phyloP scores from a whole-genome alignment of 2,113 vertebrate genomes.

The Chrysemys picta region DNA sequence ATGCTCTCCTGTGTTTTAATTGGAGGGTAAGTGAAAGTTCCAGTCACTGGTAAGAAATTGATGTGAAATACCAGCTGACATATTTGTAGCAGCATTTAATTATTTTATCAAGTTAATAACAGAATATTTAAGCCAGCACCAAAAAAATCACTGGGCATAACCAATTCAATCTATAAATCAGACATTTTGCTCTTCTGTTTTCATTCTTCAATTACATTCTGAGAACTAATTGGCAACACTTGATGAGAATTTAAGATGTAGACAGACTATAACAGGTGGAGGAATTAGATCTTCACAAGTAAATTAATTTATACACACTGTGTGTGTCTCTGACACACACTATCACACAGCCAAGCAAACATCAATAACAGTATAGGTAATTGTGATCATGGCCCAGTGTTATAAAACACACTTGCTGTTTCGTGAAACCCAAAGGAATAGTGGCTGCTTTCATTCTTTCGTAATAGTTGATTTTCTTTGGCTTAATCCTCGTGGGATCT shows the following conservation, averaged over 20 bases:
- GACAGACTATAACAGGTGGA: slow-evolving; percentile 74
- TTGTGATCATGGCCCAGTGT: slow-evolving; percentile 76
- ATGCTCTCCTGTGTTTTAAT: background rate
- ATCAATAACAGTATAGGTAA: slow-evolving; percentile 67
- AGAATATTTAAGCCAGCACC: slow-evolving; percentile 74
- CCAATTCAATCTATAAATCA: slow-evolving; percentile 74
- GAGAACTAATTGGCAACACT: slow-evolving; percentile 71
- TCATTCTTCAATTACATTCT: slow-evolving; percentile 74
- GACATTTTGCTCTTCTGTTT: slow-evolving; percentile 71
- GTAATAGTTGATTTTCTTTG: slow-evolving; percentile 56
- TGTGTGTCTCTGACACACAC: slow-evolving; percentile 23
- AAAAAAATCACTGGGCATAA: slow-evolving; percentile 72
- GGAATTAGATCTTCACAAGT: slow-evolving; percentile 70
- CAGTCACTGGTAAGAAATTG: slow-evolving; percentile 63
- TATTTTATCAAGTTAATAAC: slow-evolving; percentile 81
- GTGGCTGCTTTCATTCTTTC: slow-evolving; percentile 41
- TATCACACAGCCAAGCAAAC: slow-evolving; percentile 65
- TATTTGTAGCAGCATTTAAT: slow-evolving; percentile 76
- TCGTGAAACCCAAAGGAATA: slow-evolving; percentile 54
- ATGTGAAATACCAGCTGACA: slow-evolving; percentile 76
- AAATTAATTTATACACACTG: slow-evolving; percentile 75
- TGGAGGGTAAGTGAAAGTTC: slow-evolving; percentile 34
- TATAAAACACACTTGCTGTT: slow-evolving; percentile 63
- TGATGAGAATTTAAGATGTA: slow-evolving; percentile 73
- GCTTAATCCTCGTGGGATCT: slow-evolving; percentile 57